Evolutionary conservation across 1,140 invertebrate genomes (phyloP).

Genomic region (Lepidurus apus): DNA sequence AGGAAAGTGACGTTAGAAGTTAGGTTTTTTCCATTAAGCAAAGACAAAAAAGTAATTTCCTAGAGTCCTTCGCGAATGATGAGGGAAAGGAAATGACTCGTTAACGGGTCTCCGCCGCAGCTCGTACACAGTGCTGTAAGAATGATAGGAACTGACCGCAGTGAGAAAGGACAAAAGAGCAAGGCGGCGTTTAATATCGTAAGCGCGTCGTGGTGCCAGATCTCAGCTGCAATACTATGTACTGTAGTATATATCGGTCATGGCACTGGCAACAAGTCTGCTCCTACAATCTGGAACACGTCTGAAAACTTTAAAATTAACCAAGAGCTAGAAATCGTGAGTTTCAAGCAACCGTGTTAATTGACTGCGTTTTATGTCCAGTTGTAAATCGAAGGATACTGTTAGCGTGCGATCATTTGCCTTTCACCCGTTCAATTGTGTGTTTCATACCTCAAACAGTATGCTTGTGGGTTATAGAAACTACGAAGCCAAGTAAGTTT

Average conservation of each 20-base stretch:
- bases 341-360: background rate
- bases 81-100: slow-evolving; percentile 1
- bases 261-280: background rate
- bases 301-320: background rate
- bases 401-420: slow-evolving; percentile 3
- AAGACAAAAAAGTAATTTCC: background rate
- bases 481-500: slow-evolving; percentile 7
- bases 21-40: background rate
- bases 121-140: background rate
- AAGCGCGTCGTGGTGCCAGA: background rate
- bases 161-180: background rate
- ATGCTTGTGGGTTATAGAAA: background rate
- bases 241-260: background rate
- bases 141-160: background rate
- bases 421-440: slow-evolving; percentile 12
- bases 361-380: background rate
- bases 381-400: background rate
- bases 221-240: background rate
- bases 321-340: background rate
- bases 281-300: background rate
- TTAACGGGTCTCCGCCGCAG: background rate
- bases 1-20: background rate
- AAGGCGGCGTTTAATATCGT: background rate
- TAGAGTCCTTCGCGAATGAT: background rate
- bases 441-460: background rate